Evolutionary conservation across 2,888 invertebrate genomes (phyloP).

Genomic region (Hartigia nigra): DNA sequence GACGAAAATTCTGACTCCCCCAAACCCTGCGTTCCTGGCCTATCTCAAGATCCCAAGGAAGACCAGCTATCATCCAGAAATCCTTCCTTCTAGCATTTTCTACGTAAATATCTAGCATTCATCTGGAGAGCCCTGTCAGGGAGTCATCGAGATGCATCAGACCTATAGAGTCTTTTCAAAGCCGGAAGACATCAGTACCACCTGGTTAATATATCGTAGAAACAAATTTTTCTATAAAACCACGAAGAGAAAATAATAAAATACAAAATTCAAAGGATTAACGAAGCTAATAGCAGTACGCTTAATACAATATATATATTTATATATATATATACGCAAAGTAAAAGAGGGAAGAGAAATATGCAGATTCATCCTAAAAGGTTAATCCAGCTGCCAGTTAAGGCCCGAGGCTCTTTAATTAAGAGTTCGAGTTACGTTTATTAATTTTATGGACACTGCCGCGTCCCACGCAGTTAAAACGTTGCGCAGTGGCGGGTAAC

Average conservation of each 20-base stretch:
- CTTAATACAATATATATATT: not conserved
- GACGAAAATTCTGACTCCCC: not conserved
- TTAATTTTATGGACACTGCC: conserved; percentile 35
- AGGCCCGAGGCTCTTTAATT: conserved; percentile 25
- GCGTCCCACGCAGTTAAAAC: conserved; percentile 17
- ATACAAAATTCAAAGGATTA: not conserved
- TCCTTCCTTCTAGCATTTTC: not conserved
- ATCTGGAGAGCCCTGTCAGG: not conserved
- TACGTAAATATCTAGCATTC: not conserved
- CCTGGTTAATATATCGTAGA: not conserved
- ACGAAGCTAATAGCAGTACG: not conserved
- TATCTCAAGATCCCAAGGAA: not conserved
- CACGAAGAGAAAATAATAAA: not conserved
- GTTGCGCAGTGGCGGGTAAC: conserved; percentile 11
- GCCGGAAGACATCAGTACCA: not conserved
- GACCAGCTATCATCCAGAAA: not conserved
- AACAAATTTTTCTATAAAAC: not conserved
- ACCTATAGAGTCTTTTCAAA: not conserved
- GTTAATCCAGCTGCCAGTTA: not conserved
- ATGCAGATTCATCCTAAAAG: not conserved
- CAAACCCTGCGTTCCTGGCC: not conserved
- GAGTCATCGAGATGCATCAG: not conserved
- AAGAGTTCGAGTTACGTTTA: conserved; percentile 32
- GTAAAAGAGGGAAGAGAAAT: not conserved
- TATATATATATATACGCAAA: not conserved